phyloP scores from a whole-genome alignment of 2,113 vertebrate species.

The Petroica traversi region DNA sequence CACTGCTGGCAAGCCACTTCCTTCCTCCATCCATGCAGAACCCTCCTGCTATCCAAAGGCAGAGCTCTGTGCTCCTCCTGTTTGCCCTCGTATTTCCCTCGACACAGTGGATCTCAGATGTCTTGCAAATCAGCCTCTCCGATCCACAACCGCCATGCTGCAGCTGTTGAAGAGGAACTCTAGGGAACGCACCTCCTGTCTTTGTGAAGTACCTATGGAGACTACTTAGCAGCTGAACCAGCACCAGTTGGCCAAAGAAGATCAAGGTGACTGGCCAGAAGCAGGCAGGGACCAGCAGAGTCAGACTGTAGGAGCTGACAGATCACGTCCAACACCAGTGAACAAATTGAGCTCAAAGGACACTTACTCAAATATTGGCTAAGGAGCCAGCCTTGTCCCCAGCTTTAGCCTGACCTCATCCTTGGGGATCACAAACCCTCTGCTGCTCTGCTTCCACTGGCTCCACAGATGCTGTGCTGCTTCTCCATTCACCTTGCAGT shows the following conservation, averaged over 20 bases:
- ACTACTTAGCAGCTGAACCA: background rate
- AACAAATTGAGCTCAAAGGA: background rate
- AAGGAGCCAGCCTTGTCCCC: background rate
- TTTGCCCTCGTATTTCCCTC: background rate
- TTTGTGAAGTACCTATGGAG: background rate
- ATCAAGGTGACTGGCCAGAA: background rate
- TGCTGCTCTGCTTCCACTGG: background rate
- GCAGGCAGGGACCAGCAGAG: background rate
- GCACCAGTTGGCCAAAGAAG: background rate
- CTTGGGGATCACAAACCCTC: background rate
- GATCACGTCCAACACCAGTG: rapidly evolving
- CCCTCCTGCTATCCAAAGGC: background rate
- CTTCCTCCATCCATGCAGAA: background rate
- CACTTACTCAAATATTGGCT: background rate
- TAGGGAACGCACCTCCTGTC: background rate
- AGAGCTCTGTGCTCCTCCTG: background rate
- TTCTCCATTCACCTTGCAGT: background rate
- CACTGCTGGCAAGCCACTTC: background rate
- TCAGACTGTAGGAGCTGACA: background rate
- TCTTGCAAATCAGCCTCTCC: background rate
- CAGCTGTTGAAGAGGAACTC: background rate
- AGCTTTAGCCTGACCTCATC: background rate
- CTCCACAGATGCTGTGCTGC: background rate
- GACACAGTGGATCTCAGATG: rapidly evolving
- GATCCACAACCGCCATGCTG: background rate